Evolutionary conservation across 1,140 invertebrate species (phyloP).

Genomic region (Drosophila malerkotliana): DNA sequence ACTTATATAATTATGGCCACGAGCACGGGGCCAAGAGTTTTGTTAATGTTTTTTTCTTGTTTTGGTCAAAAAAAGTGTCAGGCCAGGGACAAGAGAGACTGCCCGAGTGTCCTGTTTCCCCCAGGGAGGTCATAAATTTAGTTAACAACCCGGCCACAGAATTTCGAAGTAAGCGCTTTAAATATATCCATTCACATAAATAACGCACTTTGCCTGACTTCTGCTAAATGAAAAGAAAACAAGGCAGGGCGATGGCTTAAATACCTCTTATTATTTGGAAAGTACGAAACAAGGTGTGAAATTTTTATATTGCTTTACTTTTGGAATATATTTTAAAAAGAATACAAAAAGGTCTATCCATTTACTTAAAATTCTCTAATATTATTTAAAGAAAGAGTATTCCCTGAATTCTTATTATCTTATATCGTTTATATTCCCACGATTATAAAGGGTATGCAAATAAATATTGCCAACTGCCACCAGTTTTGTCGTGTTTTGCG

Average conservation of each 20-base stretch:
- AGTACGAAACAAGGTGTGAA: conserved; percentile 12
- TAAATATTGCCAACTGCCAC: conserved; percentile 18
- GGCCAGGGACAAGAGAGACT: conserved; percentile 18
- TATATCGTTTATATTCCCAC: not conserved
- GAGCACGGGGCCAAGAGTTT: conserved; percentile 20
- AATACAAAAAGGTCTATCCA: no score
- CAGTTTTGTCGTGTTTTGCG: conserved; percentile 42
- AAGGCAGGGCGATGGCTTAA: conserved; percentile 11
- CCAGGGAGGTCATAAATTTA: conserved; percentile 59
- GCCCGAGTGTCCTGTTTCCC: conserved; percentile 18
- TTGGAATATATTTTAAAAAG: not conserved
- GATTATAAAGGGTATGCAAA: conserved; percentile 8
- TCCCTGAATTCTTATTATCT: not conserved
- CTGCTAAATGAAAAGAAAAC: conserved; percentile 48
- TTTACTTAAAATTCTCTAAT: no score
- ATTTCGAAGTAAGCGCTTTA: conserved; percentile 48
- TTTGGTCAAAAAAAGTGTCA: conserved; percentile 19
- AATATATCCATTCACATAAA: conserved; percentile 63
- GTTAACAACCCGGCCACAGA: conserved; percentile 28
- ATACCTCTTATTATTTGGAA: conserved; percentile 16
- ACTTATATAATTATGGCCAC: conserved; percentile 69
- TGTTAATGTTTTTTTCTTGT: not conserved
- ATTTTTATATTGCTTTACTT: not conserved
- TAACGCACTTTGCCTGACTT: conserved; percentile 49
- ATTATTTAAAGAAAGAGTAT: no score